Evolutionary conservation across 2,888 invertebrate species (phyloP), one percentile per base, ranked within the genome.

Genomic region (Epinotia bilunana): DNA sequence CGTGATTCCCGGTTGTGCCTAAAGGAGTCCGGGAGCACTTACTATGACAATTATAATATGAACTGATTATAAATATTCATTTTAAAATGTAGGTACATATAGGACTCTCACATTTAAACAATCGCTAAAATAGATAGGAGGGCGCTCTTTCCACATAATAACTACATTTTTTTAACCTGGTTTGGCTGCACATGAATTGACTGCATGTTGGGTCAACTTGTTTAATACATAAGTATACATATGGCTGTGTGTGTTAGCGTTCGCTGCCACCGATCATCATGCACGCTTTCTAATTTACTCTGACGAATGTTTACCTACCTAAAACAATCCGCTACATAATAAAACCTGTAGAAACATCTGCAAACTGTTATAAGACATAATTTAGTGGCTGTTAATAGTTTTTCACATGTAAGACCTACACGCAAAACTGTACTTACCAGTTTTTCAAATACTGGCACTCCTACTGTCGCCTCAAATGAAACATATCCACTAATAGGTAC

Each of bases 221-320:
- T 58, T 63, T 70, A 74, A 74, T 63, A 57, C 63, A 57, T n/a
- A 28, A 68, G 61, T 72, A 65, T 65, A 43, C 58, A 61, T 64
- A 57, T 46, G 75, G 74, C 77, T 78, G 79, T 81, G 84, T 83
- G 83, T 82, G 78, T 80, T 81, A 78, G 78, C 79, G 80, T 78
- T 76, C 77, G 74, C 73, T 73, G 74, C 64, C 57, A 69, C 79
- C 82, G 82, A 83, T 84, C 83, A 84, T 84, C 81, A 83, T 83
- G 83, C 85, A 88, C 90, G 88, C 92, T 93, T 92, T 92, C 93
- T 91, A 92, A 91, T 92, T 91, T 84, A 87, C 88, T 88, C 80
- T 91, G 91, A 90, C 90, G 85, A 91, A 91, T 91, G 87, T 87
- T 88, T 86, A 86, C 23, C 28, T 86, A 86, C n/a, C 28, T 49